Evolutionary conservation across 2,797 vertebrate species (phyloP), one percentile per base, ranked within the genome.

Genomic region (Harpagifer antarcticus): DNA sequence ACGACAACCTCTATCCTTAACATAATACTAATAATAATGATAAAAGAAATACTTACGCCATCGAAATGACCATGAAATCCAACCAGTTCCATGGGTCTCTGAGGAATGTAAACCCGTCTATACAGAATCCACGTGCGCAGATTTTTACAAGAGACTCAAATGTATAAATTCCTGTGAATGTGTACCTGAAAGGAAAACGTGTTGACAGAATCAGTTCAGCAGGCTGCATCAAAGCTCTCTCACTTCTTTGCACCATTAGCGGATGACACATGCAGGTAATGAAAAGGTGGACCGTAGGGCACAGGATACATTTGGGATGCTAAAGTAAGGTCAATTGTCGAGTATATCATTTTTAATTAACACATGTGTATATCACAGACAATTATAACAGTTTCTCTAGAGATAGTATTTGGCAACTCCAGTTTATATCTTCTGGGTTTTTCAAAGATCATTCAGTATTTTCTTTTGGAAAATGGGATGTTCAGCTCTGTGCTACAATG

Each of bases 51-150:
- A 99, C 98, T 99, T 95, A 99, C 98, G 98, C 98, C 98, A 99
- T 99, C 84, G 97, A 98, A 94, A 99, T 99, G 82, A 99, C 98
- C 78, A 98, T 99, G 95, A 99, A 99, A 91, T 99, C 98, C 92
- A 99, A 93, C 98, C 98, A 99, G 96, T 99, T 99, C 98, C 98
- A 99, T 11, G 98, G 96, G 50, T 99, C 98, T 74, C 98, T 93
- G 40, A 99, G 96, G 95, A 99, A 99, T 79, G 98, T 99, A 91
- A 99, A 99, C 50, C 95, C 95, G 40, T 99, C 98, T 97, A 99
- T 99, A 94, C 98, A 99, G 97, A 99, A 99, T 82, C 98, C 98
- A 93, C 98, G 95, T 0, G 98, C 98, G n/a, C 95, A 94, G 89
- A 99, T 99, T 95, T 99, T 99, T 95, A 99, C 96, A 89, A 96